Evolutionary conservation across 2,888 invertebrate genomes (phyloP), one percentile per base, ranked within the genome.

Genomic region (Meliscaeva auricollis): DNA sequence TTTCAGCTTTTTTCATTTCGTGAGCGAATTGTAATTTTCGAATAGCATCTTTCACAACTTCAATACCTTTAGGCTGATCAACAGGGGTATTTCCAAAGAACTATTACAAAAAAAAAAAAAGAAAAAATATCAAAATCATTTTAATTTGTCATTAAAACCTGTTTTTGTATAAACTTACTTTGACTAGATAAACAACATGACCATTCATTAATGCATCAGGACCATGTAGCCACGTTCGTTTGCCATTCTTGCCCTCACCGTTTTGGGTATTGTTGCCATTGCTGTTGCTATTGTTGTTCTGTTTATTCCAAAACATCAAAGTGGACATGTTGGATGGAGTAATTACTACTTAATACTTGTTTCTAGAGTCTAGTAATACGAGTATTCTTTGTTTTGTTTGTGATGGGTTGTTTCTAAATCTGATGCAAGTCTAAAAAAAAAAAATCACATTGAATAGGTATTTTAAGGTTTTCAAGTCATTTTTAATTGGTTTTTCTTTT

Each of bases 11-110:
- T 91, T 96, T 96, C 89, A 98, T 93, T 90, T 98, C 98, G 90
- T 98, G 97, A 87, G 96, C 96, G 92, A 99, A 98, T 93, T 98
- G 97, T 88, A 99, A 94, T 91, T 98, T 98, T 89, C 98, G 95
- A 90, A 99, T 99, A 70, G 98, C 98, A 91, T 99, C 99, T 92
- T 98, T 98, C 7, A 99, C 98, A 54, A 99, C 97, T 91, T 99
- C 98, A 88, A 98, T 98, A 88, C 99, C 99, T 93, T 99, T 99
- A 26, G 99, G 97, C 92, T 98, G 97, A 89, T 98, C 98, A 70
- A 99, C 99, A 90, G 97, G 96, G 66, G 97, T 97, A 91, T 97
- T 97, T 89, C 99, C 99, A 92, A 98, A 94, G 94, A 98, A 98
- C 96, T 97, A 93, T n/a, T 88, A 92, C 92, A 87, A 87, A 81